Base-by-base conservation (phyloP, 2,888 invertebrate species). In the Elegia similella region DNA sequence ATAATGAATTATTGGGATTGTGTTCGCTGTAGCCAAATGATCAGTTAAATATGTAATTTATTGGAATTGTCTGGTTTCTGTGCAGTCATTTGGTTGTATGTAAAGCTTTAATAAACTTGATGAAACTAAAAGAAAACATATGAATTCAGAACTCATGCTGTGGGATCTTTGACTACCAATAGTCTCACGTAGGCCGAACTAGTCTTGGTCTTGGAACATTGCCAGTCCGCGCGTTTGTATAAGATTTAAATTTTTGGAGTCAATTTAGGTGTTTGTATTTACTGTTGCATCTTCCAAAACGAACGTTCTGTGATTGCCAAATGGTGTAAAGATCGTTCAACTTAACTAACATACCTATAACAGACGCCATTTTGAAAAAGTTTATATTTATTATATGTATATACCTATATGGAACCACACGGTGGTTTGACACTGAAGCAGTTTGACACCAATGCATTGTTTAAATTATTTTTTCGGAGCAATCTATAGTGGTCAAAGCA, bases 191-290 rank as follows among this genome's bases (percentile, higher is more conserved):
- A 75, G 75, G 73, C 72, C 72, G 65, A 69, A 73, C 66, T 67
- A 71, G 71, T 38, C 38, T 12, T n/a, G 38, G 69, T 73, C 70
- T 83, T 83, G 85, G 85, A 80, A 71, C 69, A 64, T 60, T 80
- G 86, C 84, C 84, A 86, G 81, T 73, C 70, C 76, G 77, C 72
- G 76, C 74, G 69, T 72, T 69, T 70, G 73, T 72, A 88, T 88
- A 88, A 88, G 87, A 89, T 89, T 88, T 87, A 88, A 89, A 88
- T 88, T 87, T 86, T 83, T 78, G 81, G 76, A 68, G 72, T 70
- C 62, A 56, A 65, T 57, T 62, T 65, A 67, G 68, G 73, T 75
- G 73, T 72, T 73, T 60, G 70, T 66, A 69, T 71, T 70, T 65
- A 8, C 10, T n/a, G 66, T 68, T 68, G 70, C 68, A 58, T 61